Percentiles rank a stretch among this genome's conserved stretches.
These are phyloP conservation scores for Thermophis baileyi DNA, from an alignment of 2,113 vertebrate genomes.

Conservation along the genomic window DNA sequence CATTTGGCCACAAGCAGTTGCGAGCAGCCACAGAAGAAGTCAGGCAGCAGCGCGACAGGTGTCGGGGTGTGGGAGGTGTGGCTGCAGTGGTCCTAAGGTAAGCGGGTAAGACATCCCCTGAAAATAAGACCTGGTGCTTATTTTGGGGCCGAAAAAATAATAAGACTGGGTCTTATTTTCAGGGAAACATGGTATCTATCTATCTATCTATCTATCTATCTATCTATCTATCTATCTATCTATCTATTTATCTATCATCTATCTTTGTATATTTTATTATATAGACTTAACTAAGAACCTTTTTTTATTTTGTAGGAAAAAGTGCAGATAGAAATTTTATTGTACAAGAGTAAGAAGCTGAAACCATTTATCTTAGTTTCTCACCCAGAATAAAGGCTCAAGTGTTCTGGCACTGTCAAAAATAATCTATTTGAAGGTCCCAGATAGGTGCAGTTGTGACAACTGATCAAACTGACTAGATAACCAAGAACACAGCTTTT, in stretches of 20 bases:
- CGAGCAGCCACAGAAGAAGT: no score
- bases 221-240: no score
- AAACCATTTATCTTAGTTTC: neutral
- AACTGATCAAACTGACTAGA: neutral
- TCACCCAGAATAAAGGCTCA: neutral
- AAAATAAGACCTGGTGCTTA: no score
- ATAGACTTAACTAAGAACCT: neutral
- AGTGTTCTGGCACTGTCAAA: neutral
- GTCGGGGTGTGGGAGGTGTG: no score
- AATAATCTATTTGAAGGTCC: neutral
- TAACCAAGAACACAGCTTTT: neutral
- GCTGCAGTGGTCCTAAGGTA: no score
- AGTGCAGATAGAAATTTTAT: neutral
- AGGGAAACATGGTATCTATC: no score
- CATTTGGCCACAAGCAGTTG: rapidly evolving
- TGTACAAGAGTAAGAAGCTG: neutral
- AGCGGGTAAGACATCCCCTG: no score
- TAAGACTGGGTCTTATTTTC: no score
- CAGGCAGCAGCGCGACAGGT: no score
- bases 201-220: no score
- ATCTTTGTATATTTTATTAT: neutral
- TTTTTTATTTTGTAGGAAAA: neutral
- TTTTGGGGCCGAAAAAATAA: no score
- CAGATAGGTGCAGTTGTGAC: neutral
- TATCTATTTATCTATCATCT: neutral